These are phyloP conservation scores for Epizoanthus scotinus DNA, from an alignment of 92 coral and sea anemone species.

Conservation along the genomic window DNA sequence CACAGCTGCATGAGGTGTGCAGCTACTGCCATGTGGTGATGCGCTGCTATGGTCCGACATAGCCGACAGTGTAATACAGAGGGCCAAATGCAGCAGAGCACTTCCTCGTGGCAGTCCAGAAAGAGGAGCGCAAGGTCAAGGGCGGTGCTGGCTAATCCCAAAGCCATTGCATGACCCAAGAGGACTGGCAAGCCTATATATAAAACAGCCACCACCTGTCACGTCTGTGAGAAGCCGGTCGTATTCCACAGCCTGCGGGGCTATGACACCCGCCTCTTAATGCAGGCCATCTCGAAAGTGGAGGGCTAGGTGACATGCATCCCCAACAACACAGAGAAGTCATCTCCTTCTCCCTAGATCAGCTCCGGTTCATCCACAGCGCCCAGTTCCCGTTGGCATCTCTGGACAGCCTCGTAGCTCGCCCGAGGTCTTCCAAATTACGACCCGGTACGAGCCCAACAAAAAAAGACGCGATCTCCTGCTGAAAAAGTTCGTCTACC, in stretches of 20 bases:
- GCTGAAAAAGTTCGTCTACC: constrained; percentile 30
- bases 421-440: not conserved
- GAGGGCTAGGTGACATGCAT: constrained; percentile 12
- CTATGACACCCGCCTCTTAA: constrained; percentile 7
- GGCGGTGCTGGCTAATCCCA: no score
- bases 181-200: no score
- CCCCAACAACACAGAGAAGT: constrained; percentile 39
- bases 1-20: no score
- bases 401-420: constrained; percentile 6
- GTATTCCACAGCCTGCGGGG: constrained; percentile 43
- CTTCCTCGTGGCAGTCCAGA: no score
- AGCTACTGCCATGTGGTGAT: no score
- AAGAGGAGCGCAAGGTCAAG: no score
- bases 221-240: not conserved
- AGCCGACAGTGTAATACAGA: no score
- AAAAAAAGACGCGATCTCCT: not conserved
- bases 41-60: no score
- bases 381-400: constrained; percentile 18
- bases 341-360: constrained; percentile 21
- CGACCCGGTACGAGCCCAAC: not conserved
- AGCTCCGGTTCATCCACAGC: constrained; percentile 37
- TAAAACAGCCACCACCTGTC: no score
- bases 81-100: no score
- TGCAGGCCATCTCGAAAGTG: constrained; percentile 10
- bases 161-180: no score